Base-by-base conservation (phyloP, 2,797 vertebrate species). In the Argentina silus region DNA sequence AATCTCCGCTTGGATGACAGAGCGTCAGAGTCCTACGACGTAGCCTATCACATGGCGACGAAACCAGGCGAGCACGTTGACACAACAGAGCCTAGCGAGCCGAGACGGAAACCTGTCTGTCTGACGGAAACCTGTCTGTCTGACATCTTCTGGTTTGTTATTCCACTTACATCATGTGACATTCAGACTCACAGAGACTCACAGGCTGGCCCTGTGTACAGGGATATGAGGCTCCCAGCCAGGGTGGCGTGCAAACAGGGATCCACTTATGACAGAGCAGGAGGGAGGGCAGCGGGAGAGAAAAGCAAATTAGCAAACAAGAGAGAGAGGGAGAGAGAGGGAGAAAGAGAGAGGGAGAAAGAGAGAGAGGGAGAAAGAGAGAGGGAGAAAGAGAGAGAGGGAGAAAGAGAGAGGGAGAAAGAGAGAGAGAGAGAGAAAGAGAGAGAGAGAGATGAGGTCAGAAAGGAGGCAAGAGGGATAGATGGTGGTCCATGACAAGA, bases 181-280 rank as follows among this genome's bases (percentile, higher is more conserved):
- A 15, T 77, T 83, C 67, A 81, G 78, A 75, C 76, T 80, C 68
- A 75, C 72, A 72, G 69, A 81, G 78, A 75, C 76, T 80, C 68
- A 75, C 72, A 72, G 69, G 77, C 79, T 70, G 75, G 78, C 76
- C 76, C 74, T 79, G 76, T 6, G n/a, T 69, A 78, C 68, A 73
- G 70, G 81, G 63, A 65, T 69, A 79, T 64, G 75, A 77, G 62
- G 56, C 56, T 9, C 56, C 8, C 53, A 19, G 19, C 56, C 2
- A 45, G 69, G 56, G 73, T 43, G 55, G 12, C 48, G 69, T 65
- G 77, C 67, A 70, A 45, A 70, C 73, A 19, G 15, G 70, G 61
- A 70, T 47, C 55, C 48, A 76, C 75, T 68, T 73, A 81, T 55
- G 27, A 45, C 48, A 27, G 42, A 44, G 11, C 21, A 19, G n/a